These are phyloP conservation scores for Hypselothyrea guttata DNA, from an alignment of 2,888 invertebrate genomes.

Conservation along the genomic window DNA sequence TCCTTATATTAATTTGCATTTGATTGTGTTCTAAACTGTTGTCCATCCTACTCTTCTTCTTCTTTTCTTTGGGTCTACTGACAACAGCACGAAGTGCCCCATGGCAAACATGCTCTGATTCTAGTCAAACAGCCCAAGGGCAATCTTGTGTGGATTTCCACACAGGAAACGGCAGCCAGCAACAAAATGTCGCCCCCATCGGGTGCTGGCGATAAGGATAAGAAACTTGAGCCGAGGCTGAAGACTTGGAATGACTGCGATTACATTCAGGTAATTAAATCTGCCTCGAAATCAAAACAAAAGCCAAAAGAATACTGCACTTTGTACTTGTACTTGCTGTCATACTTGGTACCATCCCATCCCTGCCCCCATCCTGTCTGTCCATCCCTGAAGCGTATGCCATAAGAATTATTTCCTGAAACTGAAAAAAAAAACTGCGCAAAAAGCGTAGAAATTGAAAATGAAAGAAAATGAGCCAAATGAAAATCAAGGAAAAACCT, in stretches of 20 bases:
- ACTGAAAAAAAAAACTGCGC: slow-evolving; percentile 45
- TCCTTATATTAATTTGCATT: slow-evolving; percentile 14
- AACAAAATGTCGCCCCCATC: slow-evolving; percentile 83
- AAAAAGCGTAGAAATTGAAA: slow-evolving; percentile 65
- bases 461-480: slow-evolving; percentile 59
- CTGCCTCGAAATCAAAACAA: slow-evolving; percentile 49
- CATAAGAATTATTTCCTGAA: slow-evolving; percentile 65
- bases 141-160: slow-evolving; percentile 91
- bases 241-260: slow-evolving; percentile 94
- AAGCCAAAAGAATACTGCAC: slow-evolving; percentile 15
- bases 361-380: slow-evolving; percentile 6
- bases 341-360: slow-evolving; percentile 22
- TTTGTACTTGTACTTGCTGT: no score
- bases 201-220: slow-evolving; percentile 84
- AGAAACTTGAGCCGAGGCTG: slow-evolving; percentile 83
- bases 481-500: slow-evolving; percentile 1
- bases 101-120: slow-evolving; percentile 93
- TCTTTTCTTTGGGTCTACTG: background rate
- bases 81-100: slow-evolving; percentile 89
- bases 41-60: background rate
- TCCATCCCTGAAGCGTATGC: slow-evolving; percentile 37
- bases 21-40: slow-evolving; percentile 35
- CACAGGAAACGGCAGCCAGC: slow-evolving; percentile 85
- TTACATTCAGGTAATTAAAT: slow-evolving; percentile 86
- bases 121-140: slow-evolving; percentile 92